Base-by-base conservation (phyloP, 2,888 invertebrate genomes). In the Microctonus brassicae region DNA sequence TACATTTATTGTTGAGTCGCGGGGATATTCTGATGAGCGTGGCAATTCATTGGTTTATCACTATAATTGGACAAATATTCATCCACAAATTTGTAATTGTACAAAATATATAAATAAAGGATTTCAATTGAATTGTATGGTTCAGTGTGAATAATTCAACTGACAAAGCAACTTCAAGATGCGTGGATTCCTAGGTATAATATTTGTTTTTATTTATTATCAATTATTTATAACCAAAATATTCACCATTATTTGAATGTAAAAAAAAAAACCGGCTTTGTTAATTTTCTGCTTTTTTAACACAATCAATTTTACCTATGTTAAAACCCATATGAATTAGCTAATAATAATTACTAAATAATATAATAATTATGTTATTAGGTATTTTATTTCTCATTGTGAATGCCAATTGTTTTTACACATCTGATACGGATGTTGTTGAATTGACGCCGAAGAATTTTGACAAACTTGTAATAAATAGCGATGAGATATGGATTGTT, bases 401-500 rank as follows among this genome's bases (percentile, higher is more conserved):
- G 52, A 81, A 83, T 73, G 87, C 87, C 20, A 84, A 84, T 71
- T 90, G 90, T 60, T 88, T 95, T 61, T 95, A 95, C 82, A 90
- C 93, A 11, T 89, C 93, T 0, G 89, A 89, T 24, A 93, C 94
- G 34, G 94, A 93, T 84, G 97, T 98, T 20, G 90, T 97, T 11
- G 94, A 96, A 70, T 89, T 99, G 74, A 97, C 93, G n/a, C 92
- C 94, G 0, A 89, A 90, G 62, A 98, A 97, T 89, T 99, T 98
- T 86, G 93, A 98, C 80, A 91, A 90, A 77, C 89, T 94, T 79
- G 98, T 99, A 4, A 88, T 93, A 60, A 91, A 95, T 77, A 92
- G 95, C 76, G 94, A 98, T 86, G 92, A 94, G 79, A 89, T 99
- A 26, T 99, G 98, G 98, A 89, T 99, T 71, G 95, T 99, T 0